Evolutionary conservation across 2,888 invertebrate species (phyloP), one percentile per base, ranked within the genome.

Genomic region (Teleiodes luculella): DNA sequence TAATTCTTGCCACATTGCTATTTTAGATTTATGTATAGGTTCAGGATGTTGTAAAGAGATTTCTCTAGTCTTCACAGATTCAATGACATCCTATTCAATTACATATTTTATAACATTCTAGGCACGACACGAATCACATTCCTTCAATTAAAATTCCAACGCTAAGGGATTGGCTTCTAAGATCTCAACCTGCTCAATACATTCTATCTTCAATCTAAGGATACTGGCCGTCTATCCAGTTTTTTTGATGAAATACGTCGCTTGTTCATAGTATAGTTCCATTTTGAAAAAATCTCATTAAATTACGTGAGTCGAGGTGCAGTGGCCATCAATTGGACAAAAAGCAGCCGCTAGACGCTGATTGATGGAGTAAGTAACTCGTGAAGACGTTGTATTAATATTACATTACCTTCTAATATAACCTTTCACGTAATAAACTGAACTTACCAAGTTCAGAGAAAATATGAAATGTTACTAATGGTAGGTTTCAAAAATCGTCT

Each of bases 211-310:
- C 28, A 43, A 28, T 43, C 43, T 43, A n/a, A 5, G n/a, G 1
- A 20, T 43, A 20, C 20, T 13, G 24, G 20, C 28, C 11, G 20
- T 43, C 6, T 24, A n/a, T n/a, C n/a, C 41, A 7, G 24, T 3
- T n/a, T 51, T 31, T 52, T 45, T 28, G 43, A 45, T 24, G 31
- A 20, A 52, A 52, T 45, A 39, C 45, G 16, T 33, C 24, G 10
- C 18, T 50, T 11, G 49, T 54, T 58, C 50, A 46, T 56, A n/a
- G n/a, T 24, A 6, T 43, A 53, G 57, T 56, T 55, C 55, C 47
- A 30, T 49, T 49, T n/a, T 7, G 24, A 61, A 60, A 59, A 62
- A 59, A 55, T 52, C 30, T 55, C 57, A 55, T 59, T 59, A 63
- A 60, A 57, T 56, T 43, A 45, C 57, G 54, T 54, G 55, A 58